Evolutionary conservation across 2,888 invertebrate genomes (phyloP), one percentile per base, ranked within the genome.

Genomic region (Eudasyphora cyanicolor): DNA sequence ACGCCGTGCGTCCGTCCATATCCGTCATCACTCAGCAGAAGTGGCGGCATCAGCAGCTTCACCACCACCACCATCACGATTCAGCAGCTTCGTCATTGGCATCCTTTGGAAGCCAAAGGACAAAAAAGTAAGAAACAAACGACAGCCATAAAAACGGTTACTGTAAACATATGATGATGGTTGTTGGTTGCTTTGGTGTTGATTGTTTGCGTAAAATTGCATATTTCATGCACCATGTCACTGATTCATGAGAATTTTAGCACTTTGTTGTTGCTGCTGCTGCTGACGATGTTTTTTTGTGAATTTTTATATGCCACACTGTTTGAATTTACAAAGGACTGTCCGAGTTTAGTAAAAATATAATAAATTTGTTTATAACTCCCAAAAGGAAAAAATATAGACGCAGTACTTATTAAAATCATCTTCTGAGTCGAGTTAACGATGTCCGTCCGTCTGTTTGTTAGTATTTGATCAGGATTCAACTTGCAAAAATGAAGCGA

Each of bases 221-320:
- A 76, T 76, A 76, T 84, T 81, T 84, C 45, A 76, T 76, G 76
- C 74, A 62, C 32, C n/a, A 78, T 75, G 79, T 73, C 73, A 73
- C 79, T 73, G 73, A 73, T 73, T 79, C 73, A 67, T 79, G 42
- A 67, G 73, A 38, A 78, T 73, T 78, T 73, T 57, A 73, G 73
- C 73, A 67, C 73, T 67, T 71, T 64, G 64, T 71, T 57, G 35
- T 45, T 57, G 69, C 29, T 60, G 21, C 21, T 6, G 32, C 17
- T 35, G 24, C 14, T 57, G 27, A 4, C 19, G 21, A 10, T 57
- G 12, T 57, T 64, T 51, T 35, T 21, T 54, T 71, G 32, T n/a
- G n/a, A n/a, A n/a, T n/a, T n/a, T n/a, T 71, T 64, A 17, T 12
- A 62, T 64, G 24, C n/a, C 14, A 35, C 21, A 57, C 14, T 45